Percentiles rank a stretch among this genome's conserved stretches.
Evolutionary conservation across 2,797 vertebrate species (phyloP).

Genomic region (Anguilla anguilla): DNA sequence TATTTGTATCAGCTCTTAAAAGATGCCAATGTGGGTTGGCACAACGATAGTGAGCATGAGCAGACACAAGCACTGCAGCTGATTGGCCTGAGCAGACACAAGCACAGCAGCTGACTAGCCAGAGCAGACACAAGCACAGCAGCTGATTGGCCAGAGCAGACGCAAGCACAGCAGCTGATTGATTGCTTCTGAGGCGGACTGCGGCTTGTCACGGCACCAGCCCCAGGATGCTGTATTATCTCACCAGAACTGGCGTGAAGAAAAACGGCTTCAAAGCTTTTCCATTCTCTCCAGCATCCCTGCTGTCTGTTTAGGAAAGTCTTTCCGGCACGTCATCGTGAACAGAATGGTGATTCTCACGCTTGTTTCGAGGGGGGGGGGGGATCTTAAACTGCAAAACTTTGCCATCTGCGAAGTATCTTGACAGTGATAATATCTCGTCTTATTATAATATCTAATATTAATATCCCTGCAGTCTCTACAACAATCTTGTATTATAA

Average conservation of each 20-base stretch:
- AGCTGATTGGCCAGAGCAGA: background rate
- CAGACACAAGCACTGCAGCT: background rate
- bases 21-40: background rate
- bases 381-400: background rate
- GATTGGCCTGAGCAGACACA: no score
- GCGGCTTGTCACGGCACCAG: background rate
- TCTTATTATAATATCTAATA: background rate
- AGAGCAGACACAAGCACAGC: background rate
- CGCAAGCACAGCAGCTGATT: background rate
- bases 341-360: background rate
- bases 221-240: background rate
- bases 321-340: background rate
- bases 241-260: background rate
- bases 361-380: background rate
- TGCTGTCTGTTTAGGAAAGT: background rate
- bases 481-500: background rate
- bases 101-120: background rate
- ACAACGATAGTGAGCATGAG: background rate
- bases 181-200: background rate
- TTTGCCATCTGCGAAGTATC: background rate
- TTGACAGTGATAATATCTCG: background rate
- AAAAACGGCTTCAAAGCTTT: background rate
- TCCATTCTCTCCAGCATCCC: background rate
- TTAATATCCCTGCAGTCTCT: background rate
- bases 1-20: background rate